Evolutionary conservation across 2,888 invertebrate species (phyloP).

Genomic region (Dicyrtomina minuta): DNA sequence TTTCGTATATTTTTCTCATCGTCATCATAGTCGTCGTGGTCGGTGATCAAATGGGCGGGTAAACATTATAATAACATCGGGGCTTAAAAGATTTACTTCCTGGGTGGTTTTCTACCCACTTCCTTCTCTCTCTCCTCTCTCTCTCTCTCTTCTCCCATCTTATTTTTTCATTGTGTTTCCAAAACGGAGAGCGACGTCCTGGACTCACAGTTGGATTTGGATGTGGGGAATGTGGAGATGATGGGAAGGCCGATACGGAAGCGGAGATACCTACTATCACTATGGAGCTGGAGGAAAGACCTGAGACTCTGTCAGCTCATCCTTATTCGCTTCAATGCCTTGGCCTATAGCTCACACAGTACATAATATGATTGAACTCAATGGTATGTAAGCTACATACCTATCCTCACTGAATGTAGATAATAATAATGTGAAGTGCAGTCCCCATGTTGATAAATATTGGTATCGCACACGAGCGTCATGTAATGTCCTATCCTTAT

Average conservation of each 20-base stretch:
- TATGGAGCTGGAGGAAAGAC: background rate
- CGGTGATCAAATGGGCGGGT: slow-evolving; percentile 37
- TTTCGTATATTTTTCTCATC: background rate
- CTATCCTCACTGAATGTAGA: too few species aligned
- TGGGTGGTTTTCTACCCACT: slow-evolving; percentile 30
- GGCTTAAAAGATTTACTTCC: slow-evolving; percentile 38
- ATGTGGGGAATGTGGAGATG: too few species aligned
- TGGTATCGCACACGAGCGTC: too few species aligned
- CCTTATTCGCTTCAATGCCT: too few species aligned
- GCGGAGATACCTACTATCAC: background rate
- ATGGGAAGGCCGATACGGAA: too few species aligned
- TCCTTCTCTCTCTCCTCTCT: background rate
- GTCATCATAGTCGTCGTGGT: slow-evolving; percentile 16
- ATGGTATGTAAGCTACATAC: too few species aligned
- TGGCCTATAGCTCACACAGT: too few species aligned
- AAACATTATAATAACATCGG: slow-evolving; percentile 38
- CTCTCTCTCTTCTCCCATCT: background rate
- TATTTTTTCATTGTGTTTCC: background rate
- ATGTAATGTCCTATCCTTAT: too few species aligned
- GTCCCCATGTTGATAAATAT: too few species aligned
- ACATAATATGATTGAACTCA: too few species aligned
- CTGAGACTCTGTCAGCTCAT: background rate
- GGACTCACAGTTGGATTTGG: too few species aligned
- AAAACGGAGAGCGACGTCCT: background rate
- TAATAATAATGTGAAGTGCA: too few species aligned